Conservation (phyloP, 2,888 invertebrate genomes). For the Tryphoninae sp. region DNA sequence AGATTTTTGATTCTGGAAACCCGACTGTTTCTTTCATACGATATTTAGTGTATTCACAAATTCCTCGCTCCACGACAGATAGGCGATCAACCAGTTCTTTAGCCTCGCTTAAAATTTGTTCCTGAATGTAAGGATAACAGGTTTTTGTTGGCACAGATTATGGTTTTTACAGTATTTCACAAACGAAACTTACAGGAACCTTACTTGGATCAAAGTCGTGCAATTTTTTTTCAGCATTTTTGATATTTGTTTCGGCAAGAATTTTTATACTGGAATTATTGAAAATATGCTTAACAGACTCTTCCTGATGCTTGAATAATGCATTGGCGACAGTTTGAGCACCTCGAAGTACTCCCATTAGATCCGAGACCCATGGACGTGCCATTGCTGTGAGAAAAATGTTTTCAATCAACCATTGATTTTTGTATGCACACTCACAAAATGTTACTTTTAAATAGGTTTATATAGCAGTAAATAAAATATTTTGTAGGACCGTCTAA, state of each 20-base stretch:
- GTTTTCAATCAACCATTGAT: neutral
- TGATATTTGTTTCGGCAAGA: constrained; percentile 75
- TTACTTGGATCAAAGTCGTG: constrained; percentile 78
- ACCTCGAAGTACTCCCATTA: constrained; percentile 87
- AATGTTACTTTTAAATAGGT: too few relatives aligned
- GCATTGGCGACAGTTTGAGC: constrained; percentile 87
- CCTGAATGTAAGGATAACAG: constrained; percentile 74
- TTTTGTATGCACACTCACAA: neutral
- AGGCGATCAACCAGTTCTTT: constrained; percentile 85
- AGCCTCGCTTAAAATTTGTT: constrained; percentile 81
- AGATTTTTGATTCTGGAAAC: constrained; percentile 54
- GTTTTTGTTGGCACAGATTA: neutral
- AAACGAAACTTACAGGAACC: constrained; percentile 78
- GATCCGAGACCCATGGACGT: constrained; percentile 82
- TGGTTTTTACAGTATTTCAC: constrained; percentile 13
- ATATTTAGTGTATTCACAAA: constrained; percentile 84
- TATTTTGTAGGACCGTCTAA: too few relatives aligned
- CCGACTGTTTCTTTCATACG: constrained; percentile 69
- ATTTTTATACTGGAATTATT: constrained; percentile 87
- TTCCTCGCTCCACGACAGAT: constrained; percentile 87
- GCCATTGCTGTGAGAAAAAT: constrained; percentile 71
- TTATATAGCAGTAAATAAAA: too few relatives aligned
- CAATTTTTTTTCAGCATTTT: constrained; percentile 69
- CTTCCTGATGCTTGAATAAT: constrained; percentile 85
- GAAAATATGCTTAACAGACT: constrained; percentile 85